phyloP scores from a whole-genome alignment of 1,140 invertebrate species.

The Drosophila biarmipes region DNA sequence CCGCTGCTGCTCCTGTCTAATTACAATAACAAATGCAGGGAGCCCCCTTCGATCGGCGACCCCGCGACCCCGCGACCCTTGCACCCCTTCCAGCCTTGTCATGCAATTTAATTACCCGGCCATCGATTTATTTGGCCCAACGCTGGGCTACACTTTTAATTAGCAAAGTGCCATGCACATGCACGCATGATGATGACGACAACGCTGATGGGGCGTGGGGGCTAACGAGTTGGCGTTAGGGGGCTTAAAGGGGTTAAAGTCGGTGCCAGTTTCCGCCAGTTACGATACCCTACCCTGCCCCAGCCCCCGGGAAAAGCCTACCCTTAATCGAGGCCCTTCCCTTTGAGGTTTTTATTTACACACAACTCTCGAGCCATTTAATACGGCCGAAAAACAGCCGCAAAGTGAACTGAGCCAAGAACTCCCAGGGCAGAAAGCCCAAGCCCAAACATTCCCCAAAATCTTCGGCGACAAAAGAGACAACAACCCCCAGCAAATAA shows the following conservation, averaged over 20 bases:
- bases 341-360: slow-evolving; percentile 72
- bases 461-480: slow-evolving; percentile 31
- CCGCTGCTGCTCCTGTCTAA: slow-evolving; percentile 54
- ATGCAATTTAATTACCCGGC: slow-evolving; percentile 80
- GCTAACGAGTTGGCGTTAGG: neutral
- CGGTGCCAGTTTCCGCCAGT: slow-evolving; percentile 68
- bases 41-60: slow-evolving; percentile 3
- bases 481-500: neutral
- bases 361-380: slow-evolving; percentile 68
- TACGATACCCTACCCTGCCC: slow-evolving; percentile 21
- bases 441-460: slow-evolving; percentile 24
- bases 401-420: slow-evolving; percentile 71
- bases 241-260: slow-evolving; percentile 9
- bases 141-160: slow-evolving; percentile 78
- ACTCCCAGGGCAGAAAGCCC: slow-evolving; percentile 4
- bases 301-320: slow-evolving; percentile 5
- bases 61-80: neutral
- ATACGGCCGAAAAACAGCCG: slow-evolving; percentile 59
- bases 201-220: neutral
- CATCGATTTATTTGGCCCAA: slow-evolving; percentile 79
- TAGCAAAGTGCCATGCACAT: slow-evolving; percentile 82
- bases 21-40: slow-evolving; percentile 76
- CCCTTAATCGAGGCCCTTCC: slow-evolving; percentile 31
- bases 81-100: slow-evolving; percentile 24
- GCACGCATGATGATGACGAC: slow-evolving; percentile 50